Evolutionary conservation across 2,888 invertebrate genomes (phyloP), one percentile per base, ranked within the genome.

Genomic region (Elaeidobius kamerunicus): DNA sequence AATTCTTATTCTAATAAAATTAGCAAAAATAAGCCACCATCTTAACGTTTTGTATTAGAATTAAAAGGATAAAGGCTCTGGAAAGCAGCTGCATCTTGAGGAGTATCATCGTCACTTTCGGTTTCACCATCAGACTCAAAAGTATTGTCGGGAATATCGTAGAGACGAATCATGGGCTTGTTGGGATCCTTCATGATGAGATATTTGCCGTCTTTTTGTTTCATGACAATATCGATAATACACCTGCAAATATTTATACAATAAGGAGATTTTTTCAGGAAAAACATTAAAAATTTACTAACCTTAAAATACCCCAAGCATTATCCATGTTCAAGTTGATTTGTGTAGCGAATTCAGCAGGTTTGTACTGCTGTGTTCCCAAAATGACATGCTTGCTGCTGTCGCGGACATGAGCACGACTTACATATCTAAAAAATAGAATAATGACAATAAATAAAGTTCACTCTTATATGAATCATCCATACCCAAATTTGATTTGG

Each of bases 241-340:
- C 96, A 98, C 12, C 63, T 63, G 32, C 14, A 55, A 59, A 41
- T n/a, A n/a, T n/a, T n/a, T n/a, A n/a, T n/a, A n/a, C n/a, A n/a
- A n/a, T n/a, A n/a, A n/a, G n/a, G n/a, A n/a, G n/a, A n/a, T n/a
- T n/a, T n/a, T n/a, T n/a, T n/a, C n/a, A n/a, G n/a, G n/a, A n/a
- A n/a, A n/a, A n/a, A n/a, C n/a, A n/a, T n/a, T n/a, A n/a, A n/a
- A n/a, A n/a, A n/a, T n/a, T n/a, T n/a, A n/a, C n/a, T n/a, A n/a
- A 63, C 63, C 98, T 84, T 56, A 99, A 78, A 53, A 99, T 91
- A 59, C 96, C 99, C 99, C 99, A 99, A 2, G 94, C 96, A 75
- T 99, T 99, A 74, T 99, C 99, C 96, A 99, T 95, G 70, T 95
- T 97, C 66, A 99, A 77, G 75, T 96, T 97, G 70, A 99, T 99